Conservation (phyloP, 2,113 vertebrate species). For the Sphaerodactylus townsendi region DNA sequence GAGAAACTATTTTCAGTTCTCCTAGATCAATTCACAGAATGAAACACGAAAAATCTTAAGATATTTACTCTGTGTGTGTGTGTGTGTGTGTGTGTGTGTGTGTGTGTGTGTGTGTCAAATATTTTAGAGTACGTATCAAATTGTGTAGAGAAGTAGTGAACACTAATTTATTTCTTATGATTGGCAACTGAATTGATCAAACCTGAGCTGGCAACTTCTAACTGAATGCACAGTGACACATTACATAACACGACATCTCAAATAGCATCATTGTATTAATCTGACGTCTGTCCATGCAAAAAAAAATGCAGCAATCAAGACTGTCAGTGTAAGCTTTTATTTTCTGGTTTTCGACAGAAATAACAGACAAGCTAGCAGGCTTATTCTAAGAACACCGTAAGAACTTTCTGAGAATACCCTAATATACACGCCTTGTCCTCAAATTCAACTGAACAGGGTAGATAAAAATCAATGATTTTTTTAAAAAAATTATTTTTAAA, state of each 20-base stretch:
- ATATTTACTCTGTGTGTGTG: constrained; percentile 53
- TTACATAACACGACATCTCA: too few relatives aligned
- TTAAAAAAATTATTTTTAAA: too few relatives aligned
- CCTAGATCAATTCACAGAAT: constrained; percentile 44
- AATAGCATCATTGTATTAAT: too few relatives aligned
- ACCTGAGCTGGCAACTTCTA: too few relatives aligned
- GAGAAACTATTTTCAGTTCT: constrained; percentile 32
- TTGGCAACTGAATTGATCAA: neutral
- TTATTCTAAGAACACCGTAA: neutral
- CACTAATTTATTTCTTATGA: neutral
- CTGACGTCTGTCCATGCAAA: too few relatives aligned
- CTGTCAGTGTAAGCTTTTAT: too few relatives aligned
- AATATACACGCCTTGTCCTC: neutral
- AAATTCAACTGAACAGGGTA: neutral
- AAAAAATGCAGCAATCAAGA: too few relatives aligned
- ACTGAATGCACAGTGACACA: too few relatives aligned
- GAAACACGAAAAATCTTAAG: constrained; percentile 37
- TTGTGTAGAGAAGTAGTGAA: too few relatives aligned
- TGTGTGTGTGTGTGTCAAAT: constrained; percentile 1
- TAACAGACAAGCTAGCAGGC: neutral
- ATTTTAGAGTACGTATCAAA: neutral
- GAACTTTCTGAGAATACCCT: neutral
- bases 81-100: constrained; percentile 28
- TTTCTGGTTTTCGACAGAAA: neutral
- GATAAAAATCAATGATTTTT: too few relatives aligned